A percentile compares a stretch with the other conserved stretches of the same genome.
phyloP scores from a whole-genome alignment of 92 coral and sea anemone genomes.

The Pocillopora grandis region DNA sequence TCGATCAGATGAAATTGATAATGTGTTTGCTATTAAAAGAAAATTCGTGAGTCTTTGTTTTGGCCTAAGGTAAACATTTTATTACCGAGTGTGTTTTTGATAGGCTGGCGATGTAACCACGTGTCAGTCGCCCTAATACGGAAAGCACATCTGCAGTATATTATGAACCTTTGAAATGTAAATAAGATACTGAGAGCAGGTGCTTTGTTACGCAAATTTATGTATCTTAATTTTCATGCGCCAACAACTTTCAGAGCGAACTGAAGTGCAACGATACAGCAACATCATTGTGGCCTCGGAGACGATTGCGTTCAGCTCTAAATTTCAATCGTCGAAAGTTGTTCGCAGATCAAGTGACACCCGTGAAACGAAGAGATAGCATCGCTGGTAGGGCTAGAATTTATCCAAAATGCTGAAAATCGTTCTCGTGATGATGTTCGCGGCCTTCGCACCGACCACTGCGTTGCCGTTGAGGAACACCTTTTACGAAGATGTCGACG shows the following conservation, averaged over 20 bases:
- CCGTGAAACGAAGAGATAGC: background rate
- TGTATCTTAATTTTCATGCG: constrained; percentile 31
- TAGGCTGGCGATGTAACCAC: background rate
- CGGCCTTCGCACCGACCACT: constrained; percentile 29
- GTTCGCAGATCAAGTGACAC: background rate
- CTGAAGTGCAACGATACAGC: background rate
- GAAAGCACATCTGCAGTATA: background rate
- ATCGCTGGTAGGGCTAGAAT: background rate
- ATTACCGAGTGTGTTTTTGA: background rate
- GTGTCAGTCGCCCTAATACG: background rate
- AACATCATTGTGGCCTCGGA: background rate
- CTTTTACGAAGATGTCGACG: constrained; percentile 20
- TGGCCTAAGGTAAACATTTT: background rate
- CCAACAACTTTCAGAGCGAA: background rate
- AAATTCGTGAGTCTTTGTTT: too few relatives aligned
- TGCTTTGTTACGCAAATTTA: constrained; percentile 19
- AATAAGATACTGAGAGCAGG: constrained; percentile 30
- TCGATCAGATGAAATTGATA: too few relatives aligned
- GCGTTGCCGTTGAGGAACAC: constrained; percentile 19
- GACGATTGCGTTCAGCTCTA: background rate
- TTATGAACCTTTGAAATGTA: constrained; percentile 8
- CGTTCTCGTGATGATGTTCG: constrained; percentile 10
- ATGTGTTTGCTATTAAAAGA: too few relatives aligned
- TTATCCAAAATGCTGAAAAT: constrained; percentile 19
- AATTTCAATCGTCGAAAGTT: background rate